Evolutionary conservation across 2,113 vertebrate genomes (phyloP).

Genomic region (Odontophorus gujanensis): DNA sequence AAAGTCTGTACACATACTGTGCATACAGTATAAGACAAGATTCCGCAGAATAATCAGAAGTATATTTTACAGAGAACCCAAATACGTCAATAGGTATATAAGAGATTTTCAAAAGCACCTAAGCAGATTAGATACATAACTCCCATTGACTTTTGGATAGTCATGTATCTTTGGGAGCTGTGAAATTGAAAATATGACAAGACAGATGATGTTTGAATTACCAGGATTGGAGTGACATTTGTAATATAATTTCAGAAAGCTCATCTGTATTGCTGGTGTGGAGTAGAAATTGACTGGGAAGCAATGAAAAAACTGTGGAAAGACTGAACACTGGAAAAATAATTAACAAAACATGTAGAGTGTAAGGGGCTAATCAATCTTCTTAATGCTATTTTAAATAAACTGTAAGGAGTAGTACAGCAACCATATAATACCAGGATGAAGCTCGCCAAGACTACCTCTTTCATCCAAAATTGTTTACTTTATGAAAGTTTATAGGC

Average conservation of each 20-base stretch:
- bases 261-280: neutral
- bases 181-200: constrained; percentile 32
- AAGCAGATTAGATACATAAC: neutral
- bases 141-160: neutral
- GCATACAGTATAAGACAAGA: neutral
- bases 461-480: neutral
- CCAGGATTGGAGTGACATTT: constrained; percentile 10
- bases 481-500: neutral
- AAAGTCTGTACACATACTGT: neutral
- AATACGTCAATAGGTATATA: neutral
- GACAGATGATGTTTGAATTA: constrained; percentile 16
- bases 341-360: neutral
- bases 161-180: neutral
- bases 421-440: neutral
- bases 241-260: constrained; percentile 5
- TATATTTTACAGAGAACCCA: neutral
- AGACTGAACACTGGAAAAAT: neutral
- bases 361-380: neutral
- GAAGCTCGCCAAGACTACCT: neutral
- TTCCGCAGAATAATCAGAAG: neutral
- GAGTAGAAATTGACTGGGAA: neutral
- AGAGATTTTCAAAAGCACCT: neutral
- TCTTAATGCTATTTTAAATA: neutral
- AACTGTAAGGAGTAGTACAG: neutral
- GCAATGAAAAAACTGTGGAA: neutral